Conservation (phyloP, 2,888 invertebrate genomes). For the Abrostola tripartita region DNA sequence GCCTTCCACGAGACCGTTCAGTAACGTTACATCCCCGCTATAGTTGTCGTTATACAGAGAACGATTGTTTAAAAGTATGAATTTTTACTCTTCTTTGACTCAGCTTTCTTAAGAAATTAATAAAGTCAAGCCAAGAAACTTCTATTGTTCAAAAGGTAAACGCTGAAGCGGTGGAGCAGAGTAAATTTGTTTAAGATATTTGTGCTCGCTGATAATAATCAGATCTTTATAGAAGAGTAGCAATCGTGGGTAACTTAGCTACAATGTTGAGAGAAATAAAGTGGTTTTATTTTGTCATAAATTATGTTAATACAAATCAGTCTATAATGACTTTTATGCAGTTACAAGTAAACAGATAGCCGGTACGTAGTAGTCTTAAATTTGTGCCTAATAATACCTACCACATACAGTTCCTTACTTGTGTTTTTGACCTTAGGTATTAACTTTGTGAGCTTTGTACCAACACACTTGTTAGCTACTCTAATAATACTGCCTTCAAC, state of each 20-base stretch:
- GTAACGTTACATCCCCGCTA: constrained; percentile 65
- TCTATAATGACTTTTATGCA: too few relatives aligned
- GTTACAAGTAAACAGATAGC: too few relatives aligned
- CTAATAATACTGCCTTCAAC: too few relatives aligned
- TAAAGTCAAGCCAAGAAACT: constrained; percentile 10
- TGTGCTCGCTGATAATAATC: background rate
- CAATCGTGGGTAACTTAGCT: background rate
- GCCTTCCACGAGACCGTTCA: constrained; percentile 76
- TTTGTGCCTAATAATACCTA: too few relatives aligned
- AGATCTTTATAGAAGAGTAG: constrained; percentile 17
- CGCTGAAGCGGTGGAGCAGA: constrained; percentile 7
- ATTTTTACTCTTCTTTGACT: constrained; percentile 26
- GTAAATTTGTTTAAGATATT: constrained; percentile 22
- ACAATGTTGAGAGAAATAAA: background rate
- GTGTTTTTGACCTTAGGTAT: too few relatives aligned
- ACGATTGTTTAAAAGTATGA: constrained; percentile 48
- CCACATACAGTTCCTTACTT: too few relatives aligned
- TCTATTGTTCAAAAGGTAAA: constrained; percentile 16
- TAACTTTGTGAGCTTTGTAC: too few relatives aligned
- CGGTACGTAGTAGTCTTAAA: too few relatives aligned
- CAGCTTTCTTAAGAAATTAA: constrained; percentile 21
- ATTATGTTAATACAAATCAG: too few relatives aligned
- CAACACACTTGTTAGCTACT: too few relatives aligned
- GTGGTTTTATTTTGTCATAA: background rate
- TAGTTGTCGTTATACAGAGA: constrained; percentile 60